These are phyloP conservation scores for Hyalella azteca DNA, from an alignment of 2,888 invertebrate genomes.

Conservation along the genomic window DNA sequence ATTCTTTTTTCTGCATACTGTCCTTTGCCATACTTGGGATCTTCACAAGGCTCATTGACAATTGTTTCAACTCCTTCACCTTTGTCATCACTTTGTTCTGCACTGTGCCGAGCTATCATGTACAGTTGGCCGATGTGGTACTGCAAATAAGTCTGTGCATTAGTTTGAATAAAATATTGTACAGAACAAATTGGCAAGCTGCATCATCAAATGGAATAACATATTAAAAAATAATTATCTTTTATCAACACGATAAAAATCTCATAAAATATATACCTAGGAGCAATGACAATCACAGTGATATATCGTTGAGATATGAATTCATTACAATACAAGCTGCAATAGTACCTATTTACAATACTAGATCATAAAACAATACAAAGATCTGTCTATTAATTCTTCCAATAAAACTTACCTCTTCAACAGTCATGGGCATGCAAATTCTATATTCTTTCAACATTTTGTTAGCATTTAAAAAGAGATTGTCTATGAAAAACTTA, in stretches of 20 bases:
- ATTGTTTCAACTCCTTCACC: conserved; percentile 92
- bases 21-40: conserved; percentile 80
- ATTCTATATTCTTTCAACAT: conserved; percentile 87
- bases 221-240: background rate
- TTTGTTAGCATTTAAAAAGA: conserved; percentile 64
- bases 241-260: too few species aligned
- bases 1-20: conserved; percentile 64
- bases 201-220: background rate
- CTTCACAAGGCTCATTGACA: conserved; percentile 79
- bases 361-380: too few species aligned
- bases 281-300: too few species aligned
- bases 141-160: conserved; percentile 67
- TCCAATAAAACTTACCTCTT: conserved; percentile 79
- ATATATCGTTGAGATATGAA: too few species aligned
- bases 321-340: too few species aligned
- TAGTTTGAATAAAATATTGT: too few species aligned
- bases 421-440: conserved; percentile 89
- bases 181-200: too few species aligned
- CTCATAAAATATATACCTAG: too few species aligned
- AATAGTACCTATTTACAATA: too few species aligned
- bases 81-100: conserved; percentile 82
- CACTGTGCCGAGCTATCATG: conserved; percentile 93
- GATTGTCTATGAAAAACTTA: too few species aligned
- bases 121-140: conserved; percentile 90
- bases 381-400: too few species aligned